phyloP scores from a whole-genome alignment of 2,888 invertebrate genomes.

The Cheilosia soror region DNA sequence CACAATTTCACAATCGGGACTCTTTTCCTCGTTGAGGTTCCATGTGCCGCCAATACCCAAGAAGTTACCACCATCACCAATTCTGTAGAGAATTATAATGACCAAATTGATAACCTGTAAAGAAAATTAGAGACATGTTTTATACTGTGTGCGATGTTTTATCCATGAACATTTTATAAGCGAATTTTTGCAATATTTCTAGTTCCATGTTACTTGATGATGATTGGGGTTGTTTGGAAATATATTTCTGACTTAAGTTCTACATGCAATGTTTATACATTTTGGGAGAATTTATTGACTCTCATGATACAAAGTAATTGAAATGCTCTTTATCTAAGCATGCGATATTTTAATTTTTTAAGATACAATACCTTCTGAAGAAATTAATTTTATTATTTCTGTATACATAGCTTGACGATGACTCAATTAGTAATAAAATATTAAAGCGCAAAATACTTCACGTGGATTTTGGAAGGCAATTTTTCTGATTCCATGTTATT shows the following conservation, averaged over 20 bases:
- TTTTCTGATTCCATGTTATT: background rate
- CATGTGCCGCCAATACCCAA: constrained; percentile 95
- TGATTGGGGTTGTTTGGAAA: too few species aligned
- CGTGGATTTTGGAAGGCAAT: background rate
- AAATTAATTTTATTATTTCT: too few species aligned
- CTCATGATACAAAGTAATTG: background rate
- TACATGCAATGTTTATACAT: too few species aligned
- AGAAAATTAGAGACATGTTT: background rate
- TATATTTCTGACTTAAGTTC: too few species aligned
- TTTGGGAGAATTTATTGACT: background rate
- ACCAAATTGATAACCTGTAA: constrained; percentile 92
- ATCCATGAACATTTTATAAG: background rate
- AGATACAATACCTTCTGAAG: too few species aligned
- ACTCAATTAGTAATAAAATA: too few species aligned
- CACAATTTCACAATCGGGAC: constrained; percentile 93
- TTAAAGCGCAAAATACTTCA: too few species aligned
- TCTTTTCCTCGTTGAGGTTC: constrained; percentile 95
- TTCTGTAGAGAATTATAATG: constrained; percentile 91
- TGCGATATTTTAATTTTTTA: background rate
- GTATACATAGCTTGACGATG: too few species aligned
- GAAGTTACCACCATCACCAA: constrained; percentile 92
- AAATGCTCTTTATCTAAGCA: background rate
- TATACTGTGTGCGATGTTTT: constrained; percentile 9
- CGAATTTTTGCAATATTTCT: background rate
- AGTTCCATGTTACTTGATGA: background rate